Evolutionary conservation across 1,140 invertebrate genomes (phyloP).

Genomic region (roundworm (Caenorhabditis elegans)): WBcel235 BX284606.5:1213001-1213500

Average conservation of each 20-base stretch:
- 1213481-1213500: neutral
- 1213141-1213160: conserved; percentile 33
- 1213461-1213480: conserved; percentile 65
- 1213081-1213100: neutral
- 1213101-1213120: neutral
- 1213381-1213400: neutral
- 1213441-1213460: neutral
- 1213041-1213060: conserved; percentile 39
- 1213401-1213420: neutral
- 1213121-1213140: conserved; percentile 38
- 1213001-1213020: conserved; percentile 26
- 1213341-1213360: conserved; percentile 37
- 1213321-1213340: conserved; percentile 36
- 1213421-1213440: neutral
- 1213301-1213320: conserved; percentile 46
- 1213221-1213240: conserved; percentile 25
- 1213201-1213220: neutral
- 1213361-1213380: neutral
- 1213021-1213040: too few relatives aligned
- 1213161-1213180: neutral
- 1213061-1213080: conserved; percentile 17
- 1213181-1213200: neutral
- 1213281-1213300: conserved; percentile 48
- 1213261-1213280: conserved; percentile 41
- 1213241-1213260: neutral